A percentile compares a stretch with the other conserved stretches of the same genome.
phyloP scores from a whole-genome alignment of 2,797 vertebrate genomes.

The Enteromius trimaculatus region DNA sequence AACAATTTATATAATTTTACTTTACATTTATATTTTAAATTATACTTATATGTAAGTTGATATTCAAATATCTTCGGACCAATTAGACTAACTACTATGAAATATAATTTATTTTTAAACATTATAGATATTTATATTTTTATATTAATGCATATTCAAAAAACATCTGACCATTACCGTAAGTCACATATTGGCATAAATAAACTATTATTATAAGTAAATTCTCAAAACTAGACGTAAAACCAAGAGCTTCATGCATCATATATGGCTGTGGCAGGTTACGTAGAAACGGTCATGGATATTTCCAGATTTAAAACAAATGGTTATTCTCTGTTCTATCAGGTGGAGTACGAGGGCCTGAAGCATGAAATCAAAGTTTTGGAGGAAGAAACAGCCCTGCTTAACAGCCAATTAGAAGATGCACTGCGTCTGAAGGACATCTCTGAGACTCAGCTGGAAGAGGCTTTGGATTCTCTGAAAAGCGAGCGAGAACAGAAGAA shows the following conservation, averaged over 20 bases:
- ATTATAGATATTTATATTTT: background rate
- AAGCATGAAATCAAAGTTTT: slow-evolving; percentile 96
- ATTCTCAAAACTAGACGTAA: background rate
- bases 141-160: background rate
- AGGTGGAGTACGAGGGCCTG: slow-evolving; percentile 97
- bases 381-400: slow-evolving; percentile 90
- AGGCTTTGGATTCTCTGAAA: slow-evolving; percentile 92
- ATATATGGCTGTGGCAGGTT: background rate
- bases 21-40: too few relatives aligned
- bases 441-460: slow-evolving; percentile 89
- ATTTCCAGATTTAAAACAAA: background rate
- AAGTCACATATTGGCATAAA: background rate
- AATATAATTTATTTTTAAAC: background rate
- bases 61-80: background rate
- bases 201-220: too few relatives aligned
- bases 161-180: background rate
- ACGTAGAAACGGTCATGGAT: background rate
- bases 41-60: background rate
- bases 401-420: slow-evolving; percentile 91
- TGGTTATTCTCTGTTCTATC: slow-evolving; percentile 53
- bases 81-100: background rate
- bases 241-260: background rate
- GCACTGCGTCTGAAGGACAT: slow-evolving; percentile 93
- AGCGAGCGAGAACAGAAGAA: slow-evolving; percentile 93
- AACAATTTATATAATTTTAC: too few relatives aligned